phyloP scores from a whole-genome alignment of 2,113 vertebrate species.

The Agapornis roseicollis region DNA sequence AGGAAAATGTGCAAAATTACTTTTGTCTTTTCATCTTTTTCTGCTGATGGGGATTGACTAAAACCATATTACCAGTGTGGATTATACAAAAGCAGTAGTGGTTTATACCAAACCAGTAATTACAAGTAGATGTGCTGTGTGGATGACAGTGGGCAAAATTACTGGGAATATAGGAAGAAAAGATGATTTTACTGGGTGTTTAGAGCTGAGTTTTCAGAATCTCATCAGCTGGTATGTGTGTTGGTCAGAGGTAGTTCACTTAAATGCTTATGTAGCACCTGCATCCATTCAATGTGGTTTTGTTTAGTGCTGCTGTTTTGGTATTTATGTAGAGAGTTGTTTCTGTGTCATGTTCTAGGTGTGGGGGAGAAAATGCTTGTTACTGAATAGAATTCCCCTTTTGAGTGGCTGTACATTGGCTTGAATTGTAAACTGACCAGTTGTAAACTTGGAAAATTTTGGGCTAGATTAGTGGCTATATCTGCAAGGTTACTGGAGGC shows the following conservation, averaged over 20 bases:
- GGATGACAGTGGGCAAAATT: not conserved
- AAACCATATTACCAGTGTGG: not conserved
- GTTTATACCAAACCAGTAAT: not conserved
- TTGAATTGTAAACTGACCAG: not conserved
- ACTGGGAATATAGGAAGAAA: not conserved
- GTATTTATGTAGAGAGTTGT: not conserved
- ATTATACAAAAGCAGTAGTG: not conserved
- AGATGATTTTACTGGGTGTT: not conserved
- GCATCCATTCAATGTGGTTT: not conserved
- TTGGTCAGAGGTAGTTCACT: not conserved
- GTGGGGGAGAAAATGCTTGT: not conserved
- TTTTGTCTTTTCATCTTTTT: not conserved
- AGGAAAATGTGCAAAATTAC: not conserved
- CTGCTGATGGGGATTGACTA: not conserved
- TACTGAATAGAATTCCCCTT: not conserved
- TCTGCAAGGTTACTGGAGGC: not conserved
- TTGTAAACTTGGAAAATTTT: not conserved
- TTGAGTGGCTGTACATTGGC: not conserved
- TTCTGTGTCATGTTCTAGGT: not conserved
- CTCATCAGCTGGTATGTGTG: rapidly evolving
- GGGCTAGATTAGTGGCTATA: not conserved
- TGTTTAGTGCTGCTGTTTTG: not conserved
- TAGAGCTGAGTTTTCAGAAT: not conserved
- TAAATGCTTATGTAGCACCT: not conserved
- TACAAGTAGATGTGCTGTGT: not conserved